Evolutionary conservation across 2,113 vertebrate species (phyloP), one percentile per base, ranked within the genome.

Genomic region (Corvus moneduloides): DNA sequence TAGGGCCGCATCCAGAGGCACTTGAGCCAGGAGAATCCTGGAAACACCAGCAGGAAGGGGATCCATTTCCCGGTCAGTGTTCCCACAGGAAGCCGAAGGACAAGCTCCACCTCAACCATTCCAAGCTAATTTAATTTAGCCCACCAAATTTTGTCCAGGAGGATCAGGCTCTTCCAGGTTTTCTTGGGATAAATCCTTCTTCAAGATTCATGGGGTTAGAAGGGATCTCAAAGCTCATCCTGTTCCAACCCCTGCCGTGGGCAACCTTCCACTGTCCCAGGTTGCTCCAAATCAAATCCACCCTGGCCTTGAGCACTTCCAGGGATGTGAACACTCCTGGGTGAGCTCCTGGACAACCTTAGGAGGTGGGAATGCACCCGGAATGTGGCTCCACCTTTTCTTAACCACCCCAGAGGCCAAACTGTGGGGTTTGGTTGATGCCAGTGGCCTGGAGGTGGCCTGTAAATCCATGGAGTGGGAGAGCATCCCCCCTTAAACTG

Each of bases 191-290:
- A 14, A 84, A 56, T 56, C 23, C 39, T 30, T 32, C 24, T 27
- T 9, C 1, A 1, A 24, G 14, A 11, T 8, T 23, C 26, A 1
- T 0, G 13, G 23, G 26, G 14, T 76, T 27, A 21, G 55, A 35
- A 55, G 22, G 17, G 41, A 49, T 18, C 72, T 27, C 35, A 37
- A 49, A 69, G 8, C 73, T 35, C 30, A 23, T 41, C 41, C 41
- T 4, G 4, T 18, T 35, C 46, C 55, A 52, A 16, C 41, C 7
- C 18, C 32, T 37, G 12, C 59, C 37, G 6, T 9, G 63, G 48
- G 10, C 6, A 27, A 43, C 1, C 0, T 84, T 11, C 72, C 49
- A 9, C 1, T 0, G 33, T 2, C 17, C 51, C 55, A 76, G 54
- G 30, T 27, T 41, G 48, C 12, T 69, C 63, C 79, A 63, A 76